A percentile compares a stretch with the other conserved stretches of the same genome.
Conservation (phyloP, 2,888 invertebrate species). For the Luperina nickerlii region DNA sequence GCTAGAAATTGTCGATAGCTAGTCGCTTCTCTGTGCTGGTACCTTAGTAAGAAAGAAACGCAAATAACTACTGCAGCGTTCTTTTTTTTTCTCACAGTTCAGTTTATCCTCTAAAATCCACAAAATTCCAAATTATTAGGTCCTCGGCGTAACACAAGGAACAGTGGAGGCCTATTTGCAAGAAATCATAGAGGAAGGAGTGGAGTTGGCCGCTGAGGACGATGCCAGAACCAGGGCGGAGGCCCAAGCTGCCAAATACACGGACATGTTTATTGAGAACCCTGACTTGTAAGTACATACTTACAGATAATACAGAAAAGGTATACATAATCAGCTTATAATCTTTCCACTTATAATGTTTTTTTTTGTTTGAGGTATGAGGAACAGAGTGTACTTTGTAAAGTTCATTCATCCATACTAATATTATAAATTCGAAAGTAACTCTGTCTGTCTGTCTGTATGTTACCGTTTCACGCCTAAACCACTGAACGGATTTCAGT, state of each 20-base stretch:
- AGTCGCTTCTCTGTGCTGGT: too few species aligned
- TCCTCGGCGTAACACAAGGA: constrained; percentile 84
- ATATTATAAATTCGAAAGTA: too few species aligned
- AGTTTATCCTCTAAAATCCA: background rate
- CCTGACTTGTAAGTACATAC: constrained; percentile 78
- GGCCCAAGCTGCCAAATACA: constrained; percentile 72
- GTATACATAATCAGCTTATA: too few species aligned
- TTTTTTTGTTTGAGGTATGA: too few species aligned
- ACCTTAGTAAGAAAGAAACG: too few species aligned
- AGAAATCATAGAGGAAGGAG: constrained; percentile 79
- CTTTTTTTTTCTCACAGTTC: background rate
- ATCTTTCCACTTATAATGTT: too few species aligned
- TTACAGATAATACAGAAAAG: background rate
- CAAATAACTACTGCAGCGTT: background rate
- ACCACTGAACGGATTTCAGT: too few species aligned
- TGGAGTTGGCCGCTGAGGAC: constrained; percentile 79
- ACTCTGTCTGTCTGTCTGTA: too few species aligned
- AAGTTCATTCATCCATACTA: too few species aligned
- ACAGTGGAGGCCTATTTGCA: constrained; percentile 84
- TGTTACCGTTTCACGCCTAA: too few species aligned
- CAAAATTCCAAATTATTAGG: constrained; percentile 65
- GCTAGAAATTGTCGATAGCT: too few species aligned
- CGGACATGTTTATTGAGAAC: constrained; percentile 66
- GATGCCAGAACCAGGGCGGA: constrained; percentile 74
- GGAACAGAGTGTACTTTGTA: too few species aligned